Conservation (phyloP, 2,797 vertebrate species). For the Galago senegalensis region DNA sequence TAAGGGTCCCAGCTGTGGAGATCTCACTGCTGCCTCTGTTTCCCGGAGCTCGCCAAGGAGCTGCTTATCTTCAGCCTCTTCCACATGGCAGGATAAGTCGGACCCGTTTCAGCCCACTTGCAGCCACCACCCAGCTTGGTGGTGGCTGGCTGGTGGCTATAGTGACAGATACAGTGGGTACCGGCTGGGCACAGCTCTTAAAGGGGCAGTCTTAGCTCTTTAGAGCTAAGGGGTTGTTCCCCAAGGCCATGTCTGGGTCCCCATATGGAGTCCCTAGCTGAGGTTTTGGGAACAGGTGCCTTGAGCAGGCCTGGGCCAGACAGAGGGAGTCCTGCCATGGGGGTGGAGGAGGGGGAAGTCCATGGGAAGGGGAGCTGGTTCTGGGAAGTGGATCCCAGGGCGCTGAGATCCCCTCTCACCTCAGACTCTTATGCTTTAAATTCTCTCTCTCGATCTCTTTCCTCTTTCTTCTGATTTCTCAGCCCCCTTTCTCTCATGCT, state of each 20-base stretch:
- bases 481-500: background rate
- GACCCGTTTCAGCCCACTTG: too few species aligned
- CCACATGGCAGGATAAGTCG: background rate
- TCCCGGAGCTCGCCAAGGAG: background rate
- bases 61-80: background rate
- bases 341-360: background rate
- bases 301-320: background rate
- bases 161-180: background rate
- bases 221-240: background rate
- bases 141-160: background rate
- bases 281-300: background rate
- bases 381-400: background rate
- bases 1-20: background rate
- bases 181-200: background rate
- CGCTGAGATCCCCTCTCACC: too few species aligned
- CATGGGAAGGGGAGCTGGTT: background rate
- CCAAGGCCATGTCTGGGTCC: background rate
- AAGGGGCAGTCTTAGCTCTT: background rate
- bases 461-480: accelerated
- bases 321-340: background rate
- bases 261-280: background rate
- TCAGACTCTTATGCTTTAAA: background rate
- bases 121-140: background rate
- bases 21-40: background rate
- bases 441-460: too few species aligned